A percentile compares a stretch with the other conserved stretches of the same genome.
phyloP scores from a whole-genome alignment of 2,113 vertebrate genomes.

The Hydropotes inermis region DNA sequence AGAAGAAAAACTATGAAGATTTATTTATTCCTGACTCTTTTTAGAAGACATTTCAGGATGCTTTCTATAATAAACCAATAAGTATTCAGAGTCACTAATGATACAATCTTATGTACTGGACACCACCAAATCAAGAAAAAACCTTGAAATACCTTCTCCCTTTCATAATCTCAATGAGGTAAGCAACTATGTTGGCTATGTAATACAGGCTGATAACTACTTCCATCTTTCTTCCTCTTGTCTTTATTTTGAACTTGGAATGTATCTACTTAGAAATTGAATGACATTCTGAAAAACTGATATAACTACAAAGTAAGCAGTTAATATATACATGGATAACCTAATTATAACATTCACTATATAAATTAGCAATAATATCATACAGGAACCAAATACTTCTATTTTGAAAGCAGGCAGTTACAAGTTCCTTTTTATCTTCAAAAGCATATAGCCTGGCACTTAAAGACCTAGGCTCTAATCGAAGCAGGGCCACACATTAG shows the following conservation, averaged over 20 bases:
- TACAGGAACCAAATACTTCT: neutral
- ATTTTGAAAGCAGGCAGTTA: neutral
- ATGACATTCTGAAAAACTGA: neutral
- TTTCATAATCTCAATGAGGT: neutral
- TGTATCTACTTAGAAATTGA: slow-evolving; percentile 5
- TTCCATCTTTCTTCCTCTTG: neutral
- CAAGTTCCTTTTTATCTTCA: neutral
- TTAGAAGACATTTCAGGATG: neutral
- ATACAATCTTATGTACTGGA: neutral
- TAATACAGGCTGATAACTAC: neutral
- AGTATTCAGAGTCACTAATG: neutral
- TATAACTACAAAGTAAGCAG: neutral
- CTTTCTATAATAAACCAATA: neutral
- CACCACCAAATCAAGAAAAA: neutral
- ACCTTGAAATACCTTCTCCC: neutral
- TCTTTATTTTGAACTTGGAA: neutral
- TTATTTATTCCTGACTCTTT: neutral
- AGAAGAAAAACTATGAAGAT: neutral
- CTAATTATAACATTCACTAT: neutral
- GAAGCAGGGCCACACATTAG: neutral
- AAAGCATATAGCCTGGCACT: neutral
- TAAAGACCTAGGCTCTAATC: neutral
- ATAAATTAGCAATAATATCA: neutral
- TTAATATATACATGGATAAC: neutral
- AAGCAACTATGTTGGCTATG: neutral